Percentiles rank a stretch among this genome's conserved stretches.
Evolutionary conservation across 2,888 invertebrate genomes (phyloP).

Genomic region (Drosophila robusta): DNA sequence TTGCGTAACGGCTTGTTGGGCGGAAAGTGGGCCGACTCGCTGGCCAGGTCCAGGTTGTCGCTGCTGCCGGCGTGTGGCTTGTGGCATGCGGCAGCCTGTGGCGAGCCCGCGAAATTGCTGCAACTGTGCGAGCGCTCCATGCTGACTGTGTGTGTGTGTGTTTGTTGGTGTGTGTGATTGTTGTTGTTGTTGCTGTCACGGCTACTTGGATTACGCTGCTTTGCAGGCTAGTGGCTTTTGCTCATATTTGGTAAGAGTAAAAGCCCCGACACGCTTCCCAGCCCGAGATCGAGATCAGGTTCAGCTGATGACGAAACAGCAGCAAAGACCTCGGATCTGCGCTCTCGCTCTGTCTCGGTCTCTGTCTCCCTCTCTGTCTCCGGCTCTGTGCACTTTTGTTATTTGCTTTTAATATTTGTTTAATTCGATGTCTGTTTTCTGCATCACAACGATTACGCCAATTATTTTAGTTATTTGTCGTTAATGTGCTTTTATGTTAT

Average conservation of each 20-base stretch:
- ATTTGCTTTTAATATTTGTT: constrained; percentile 46
- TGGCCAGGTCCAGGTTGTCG: constrained; percentile 56
- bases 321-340: constrained; percentile 2
- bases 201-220: constrained; percentile 50
- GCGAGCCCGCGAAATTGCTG: constrained; percentile 61
- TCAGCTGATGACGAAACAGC: constrained; percentile 19
- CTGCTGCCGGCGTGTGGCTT: constrained; percentile 57
- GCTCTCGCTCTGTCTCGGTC: background rate
- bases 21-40: constrained; percentile 48
- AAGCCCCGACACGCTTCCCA: constrained; percentile 58
- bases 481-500: constrained; percentile 26
- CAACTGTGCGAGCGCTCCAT: constrained; percentile 75
- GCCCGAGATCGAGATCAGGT: constrained; percentile 33
- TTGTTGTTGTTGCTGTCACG: constrained; percentile 35
- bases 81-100: constrained; percentile 1
- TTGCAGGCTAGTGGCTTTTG: constrained; percentile 44
- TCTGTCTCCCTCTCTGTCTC: background rate
- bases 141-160: background rate
- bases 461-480: constrained; percentile 55
- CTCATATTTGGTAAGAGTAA: constrained; percentile 70
- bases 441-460: constrained; percentile 26
- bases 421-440: constrained; percentile 32
- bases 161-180: background rate
- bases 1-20: constrained; percentile 69
- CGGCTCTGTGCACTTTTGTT: constrained; percentile 13